A percentile compares a stretch with the other conserved stretches of the same genome.
Conservation (phyloP, 2,888 invertebrate species). For the Galeopsomyia nigrocyanea region DNA sequence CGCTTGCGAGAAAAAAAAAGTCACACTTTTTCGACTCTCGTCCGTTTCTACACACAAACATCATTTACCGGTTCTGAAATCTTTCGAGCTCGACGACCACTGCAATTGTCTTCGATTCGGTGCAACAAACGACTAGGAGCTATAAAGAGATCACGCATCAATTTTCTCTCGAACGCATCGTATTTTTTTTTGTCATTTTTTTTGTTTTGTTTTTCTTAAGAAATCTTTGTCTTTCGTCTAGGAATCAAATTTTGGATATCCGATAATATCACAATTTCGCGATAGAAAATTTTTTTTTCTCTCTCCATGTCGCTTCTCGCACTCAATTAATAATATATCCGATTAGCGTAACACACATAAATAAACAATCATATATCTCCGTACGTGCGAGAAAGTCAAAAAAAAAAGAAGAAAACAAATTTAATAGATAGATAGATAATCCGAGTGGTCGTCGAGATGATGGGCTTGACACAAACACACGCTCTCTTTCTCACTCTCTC, state of each 20-base stretch:
- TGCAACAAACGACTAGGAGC: slow-evolving; percentile 48
- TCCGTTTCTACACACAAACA: not conserved
- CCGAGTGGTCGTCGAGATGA: slow-evolving; percentile 43
- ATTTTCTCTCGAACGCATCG: slow-evolving; percentile 20
- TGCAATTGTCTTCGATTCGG: slow-evolving; percentile 30
- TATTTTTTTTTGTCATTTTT: slow-evolving; percentile 30
- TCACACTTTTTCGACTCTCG: slow-evolving; percentile 6
- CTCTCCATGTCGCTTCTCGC: slow-evolving; percentile 36
- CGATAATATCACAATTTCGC: slow-evolving; percentile 48
- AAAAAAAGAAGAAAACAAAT: too few species aligned
- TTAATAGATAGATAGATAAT: too few species aligned
- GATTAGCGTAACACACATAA: slow-evolving; percentile 42
- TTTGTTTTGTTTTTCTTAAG: slow-evolving; percentile 25
- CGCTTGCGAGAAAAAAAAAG: slow-evolving; percentile 26
- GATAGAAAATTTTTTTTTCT: slow-evolving; percentile 18
- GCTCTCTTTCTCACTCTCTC: not conserved
- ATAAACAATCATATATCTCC: slow-evolving; percentile 8
- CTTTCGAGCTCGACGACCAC: slow-evolving; percentile 45
- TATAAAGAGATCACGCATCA: slow-evolving; percentile 37
- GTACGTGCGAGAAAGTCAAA: too few species aligned
- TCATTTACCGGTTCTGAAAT: not conserved
- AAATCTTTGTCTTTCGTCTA: slow-evolving; percentile 48
- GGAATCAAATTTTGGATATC: slow-evolving; percentile 50
- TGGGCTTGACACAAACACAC: slow-evolving; percentile 27
- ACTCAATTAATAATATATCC: slow-evolving; percentile 24